Evolutionary conservation across 2,797 vertebrate species (phyloP), one percentile per base, ranked within the genome.

Genomic region (Phoxinus dragarum): DNA sequence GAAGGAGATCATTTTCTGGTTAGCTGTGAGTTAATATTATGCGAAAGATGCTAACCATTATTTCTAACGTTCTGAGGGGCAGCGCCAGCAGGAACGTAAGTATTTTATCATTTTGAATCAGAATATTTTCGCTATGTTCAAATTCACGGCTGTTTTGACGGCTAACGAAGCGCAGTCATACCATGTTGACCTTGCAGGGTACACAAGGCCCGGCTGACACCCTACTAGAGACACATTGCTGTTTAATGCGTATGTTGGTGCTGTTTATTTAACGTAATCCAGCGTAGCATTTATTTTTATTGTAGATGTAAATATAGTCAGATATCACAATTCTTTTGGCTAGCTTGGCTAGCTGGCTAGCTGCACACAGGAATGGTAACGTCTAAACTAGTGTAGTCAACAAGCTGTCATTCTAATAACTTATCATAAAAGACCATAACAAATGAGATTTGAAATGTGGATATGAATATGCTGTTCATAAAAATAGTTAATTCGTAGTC

Each of bases 11-110:
- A 0, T 47, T 64, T 61, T 80, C 54, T 72, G 84, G 67, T 80
- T 73, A 73, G 67, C 67, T 47, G 67, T n/a, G 54, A 16, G 40
- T 49, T 40, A 80, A 38, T 89, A 91, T 80, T 40, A 92, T 92
- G 91, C 79, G 67, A 89, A 95, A 94, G 90, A 96, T 96, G 95
- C 89, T 96, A 87, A 86, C 92, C 78, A 92, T 92, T 66, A 93
- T 96, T 54, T 92, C 92, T 27, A 94, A 90, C 69, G 93, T 95
- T 80, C 74, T 96, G 76, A 93, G 93, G 89, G 89, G 91, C 17
- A 92, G 91, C 49, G 92, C 88, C 84, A 91, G 92, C 74, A 95
- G 91, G 83, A 93, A 93, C 88, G 95, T 96, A 91, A 91, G 95
- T 95, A 71, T 36, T 38, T 36, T 3, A 5, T 16, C 2, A 0